phyloP scores from a whole-genome alignment of 2,888 invertebrate species.

The Drosophila algonquin region DNA sequence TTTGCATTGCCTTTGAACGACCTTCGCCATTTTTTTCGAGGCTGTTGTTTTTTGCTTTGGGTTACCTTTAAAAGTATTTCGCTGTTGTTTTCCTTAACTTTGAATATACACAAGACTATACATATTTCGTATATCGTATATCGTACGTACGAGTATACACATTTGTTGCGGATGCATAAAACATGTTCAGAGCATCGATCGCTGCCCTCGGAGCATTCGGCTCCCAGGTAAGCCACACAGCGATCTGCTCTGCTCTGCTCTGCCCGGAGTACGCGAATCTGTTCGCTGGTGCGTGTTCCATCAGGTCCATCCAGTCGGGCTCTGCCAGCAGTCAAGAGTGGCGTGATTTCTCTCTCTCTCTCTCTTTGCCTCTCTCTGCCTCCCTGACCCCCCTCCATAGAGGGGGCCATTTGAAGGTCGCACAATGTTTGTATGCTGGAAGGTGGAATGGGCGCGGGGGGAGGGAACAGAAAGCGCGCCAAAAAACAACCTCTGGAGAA shows the following conservation, averaged over 20 bases:
- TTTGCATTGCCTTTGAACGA: constrained; percentile 70
- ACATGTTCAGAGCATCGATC: constrained; percentile 68
- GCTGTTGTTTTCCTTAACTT: constrained; percentile 59
- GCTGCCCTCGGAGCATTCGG: constrained; percentile 47
- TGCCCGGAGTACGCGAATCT: constrained; percentile 12
- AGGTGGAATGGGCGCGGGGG: constrained; percentile 16
- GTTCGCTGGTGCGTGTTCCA: constrained; percentile 59
- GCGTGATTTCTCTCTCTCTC: constrained; percentile 58
- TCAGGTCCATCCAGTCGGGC: constrained; percentile 61
- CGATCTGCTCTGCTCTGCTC: background rate
- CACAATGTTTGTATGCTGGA: constrained; percentile 32
- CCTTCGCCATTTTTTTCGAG: constrained; percentile 68
- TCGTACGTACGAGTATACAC: constrained; percentile 29
- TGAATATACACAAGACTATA: constrained; percentile 35
- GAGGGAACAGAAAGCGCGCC: constrained; percentile 63
- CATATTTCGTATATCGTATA: constrained; percentile 23
- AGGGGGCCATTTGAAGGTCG: constrained; percentile 73
- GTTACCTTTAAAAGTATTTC: constrained; percentile 76
- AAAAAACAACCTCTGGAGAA: constrained; percentile 42
- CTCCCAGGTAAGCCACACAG: constrained; percentile 65
- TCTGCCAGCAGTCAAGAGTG: constrained; percentile 50
- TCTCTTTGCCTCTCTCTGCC: background rate
- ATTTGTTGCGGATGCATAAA: constrained; percentile 71
- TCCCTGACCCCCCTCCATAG: constrained; percentile 17
- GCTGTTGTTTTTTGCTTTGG: constrained; percentile 32